phyloP scores from a whole-genome alignment of 2,113 vertebrate species.

The Hepsetus odoe region DNA sequence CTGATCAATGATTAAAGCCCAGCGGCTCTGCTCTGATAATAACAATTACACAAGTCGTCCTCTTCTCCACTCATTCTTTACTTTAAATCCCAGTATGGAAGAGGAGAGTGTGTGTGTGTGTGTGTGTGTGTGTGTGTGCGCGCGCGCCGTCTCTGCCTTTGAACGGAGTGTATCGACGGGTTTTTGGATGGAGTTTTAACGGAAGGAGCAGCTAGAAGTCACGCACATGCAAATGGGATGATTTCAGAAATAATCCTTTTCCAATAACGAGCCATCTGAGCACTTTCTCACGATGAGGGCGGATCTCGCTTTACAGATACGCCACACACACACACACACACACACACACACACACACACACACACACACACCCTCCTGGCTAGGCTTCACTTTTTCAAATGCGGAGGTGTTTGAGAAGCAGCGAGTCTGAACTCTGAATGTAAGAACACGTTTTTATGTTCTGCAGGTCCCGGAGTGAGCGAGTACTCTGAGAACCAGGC shows the following conservation, averaged over 20 bases:
- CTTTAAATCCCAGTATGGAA: background rate
- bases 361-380: too few species aligned
- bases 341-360: too few species aligned
- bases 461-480: too few species aligned
- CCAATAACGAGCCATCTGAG: conserved; percentile 32
- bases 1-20: too few species aligned
- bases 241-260: conserved; percentile 47
- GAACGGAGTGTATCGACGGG: conserved; percentile 45
- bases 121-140: background rate
- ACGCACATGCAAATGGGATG: conserved; percentile 26
- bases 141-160: conserved; percentile 31
- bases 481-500: too few species aligned
- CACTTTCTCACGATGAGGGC: conserved; percentile 19
- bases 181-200: conserved; percentile 26
- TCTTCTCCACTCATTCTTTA: background rate
- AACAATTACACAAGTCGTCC: too few species aligned
- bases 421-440: too few species aligned
- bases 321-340: conserved; percentile 17
- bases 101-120: background rate
- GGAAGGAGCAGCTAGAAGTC: conserved; percentile 17
- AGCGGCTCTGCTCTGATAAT: too few species aligned
- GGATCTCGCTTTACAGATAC: background rate
- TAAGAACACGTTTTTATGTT: too few species aligned
- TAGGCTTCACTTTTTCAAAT: too few species aligned
- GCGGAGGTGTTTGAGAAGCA: too few species aligned